Evolutionary conservation across 2,113 vertebrate species (phyloP), one percentile per base, ranked within the genome.

Genomic region (Gopherus flavomarginatus): DNA sequence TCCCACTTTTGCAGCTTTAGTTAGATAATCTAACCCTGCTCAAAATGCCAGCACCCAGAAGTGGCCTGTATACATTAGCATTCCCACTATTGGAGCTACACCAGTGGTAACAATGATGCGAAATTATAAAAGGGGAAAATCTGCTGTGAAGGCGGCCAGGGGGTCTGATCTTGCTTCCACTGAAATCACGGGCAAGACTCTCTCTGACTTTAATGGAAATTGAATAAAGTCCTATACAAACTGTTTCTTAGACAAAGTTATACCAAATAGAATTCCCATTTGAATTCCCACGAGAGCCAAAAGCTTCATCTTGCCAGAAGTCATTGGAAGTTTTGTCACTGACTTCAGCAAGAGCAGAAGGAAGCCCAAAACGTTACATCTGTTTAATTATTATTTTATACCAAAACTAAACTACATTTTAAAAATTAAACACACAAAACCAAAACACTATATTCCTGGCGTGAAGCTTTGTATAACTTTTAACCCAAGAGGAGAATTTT

Each of bases 401-500:
- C 78, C 38, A 86, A 90, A 95, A 83, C 11, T n/a, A 81, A 93
- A 90, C 21, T 29, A 83, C 44, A 79, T 27, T 12, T 5, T 4
- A 22, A 42, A 72, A 52, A 69, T 50, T 50, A 65, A 26, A 47
- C n/a, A 84, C 53, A 27, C 49, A 8, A 52, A 11, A 81, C 13
- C n/a, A 47, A 50, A 5, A 52, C 89, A 80, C 78, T 83, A 44
- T 29, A 85, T 79, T 92, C 87, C 89, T 88, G 89, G 62, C 59
- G 88, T 85, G 50, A 65, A 79, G 44, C 81, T 94, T 94, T 83
- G 72, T 38, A 86, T n/a, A 65, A 83, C 83, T 54, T 87, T 50
- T 75, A 94, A 97, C 80, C 50, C 90, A 91, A 93, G 93, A 95
- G 90, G 54, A 77, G 72, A 81, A 77, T 5, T 11, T 19, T 42